These are phyloP conservation scores for Mimachlamys varia DNA, from an alignment of 2,888 invertebrate species.

Conservation along the genomic window DNA sequence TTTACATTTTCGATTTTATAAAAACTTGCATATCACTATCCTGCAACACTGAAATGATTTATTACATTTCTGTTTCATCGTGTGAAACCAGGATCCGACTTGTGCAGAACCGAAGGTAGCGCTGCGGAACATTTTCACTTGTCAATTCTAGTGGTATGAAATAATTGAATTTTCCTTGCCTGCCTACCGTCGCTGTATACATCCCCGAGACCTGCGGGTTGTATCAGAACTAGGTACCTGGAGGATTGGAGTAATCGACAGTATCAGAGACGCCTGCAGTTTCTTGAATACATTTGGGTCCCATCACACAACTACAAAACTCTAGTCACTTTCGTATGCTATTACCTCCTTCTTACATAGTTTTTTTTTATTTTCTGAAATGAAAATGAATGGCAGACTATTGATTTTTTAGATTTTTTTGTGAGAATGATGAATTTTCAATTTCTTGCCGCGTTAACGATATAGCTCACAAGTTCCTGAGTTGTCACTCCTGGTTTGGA, in stretches of 20 bases:
- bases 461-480: neutral
- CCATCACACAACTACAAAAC: constrained; percentile 22
- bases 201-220: neutral
- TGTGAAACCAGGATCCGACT: too few relatives aligned
- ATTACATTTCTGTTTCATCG: too few relatives aligned
- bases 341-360: neutral
- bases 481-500: neutral
- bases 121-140: neutral
- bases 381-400: neutral
- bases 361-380: neutral
- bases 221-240: neutral
- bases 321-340: neutral
- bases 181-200: neutral
- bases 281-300: neutral
- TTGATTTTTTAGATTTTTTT: constrained; percentile 11
- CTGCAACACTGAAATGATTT: too few relatives aligned
- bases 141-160: neutral
- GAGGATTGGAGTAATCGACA: neutral
- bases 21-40: too few relatives aligned
- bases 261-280: neutral
- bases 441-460: neutral
- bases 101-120: neutral
- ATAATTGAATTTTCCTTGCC: neutral
- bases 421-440: neutral
- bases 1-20: too few relatives aligned